Percentiles rank a stretch among this genome's conserved stretches.
These are phyloP conservation scores for Lanius collurio DNA, from an alignment of 2,113 vertebrate species.

Conservation along the genomic window DNA sequence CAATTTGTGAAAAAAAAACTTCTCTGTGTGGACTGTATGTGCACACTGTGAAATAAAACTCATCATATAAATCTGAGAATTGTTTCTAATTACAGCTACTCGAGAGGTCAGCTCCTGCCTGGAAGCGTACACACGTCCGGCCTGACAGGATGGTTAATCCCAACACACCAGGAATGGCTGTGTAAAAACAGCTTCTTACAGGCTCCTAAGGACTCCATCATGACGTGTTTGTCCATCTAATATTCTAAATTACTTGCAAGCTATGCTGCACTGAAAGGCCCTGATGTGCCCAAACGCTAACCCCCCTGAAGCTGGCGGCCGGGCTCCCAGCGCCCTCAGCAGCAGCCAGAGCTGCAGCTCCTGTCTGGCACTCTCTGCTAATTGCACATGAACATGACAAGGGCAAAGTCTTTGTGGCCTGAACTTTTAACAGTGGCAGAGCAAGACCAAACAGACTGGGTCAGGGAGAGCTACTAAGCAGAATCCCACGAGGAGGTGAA, in stretches of 20 bases:
- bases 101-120: conserved; percentile 41
- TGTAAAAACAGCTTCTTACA: conserved; percentile 12
- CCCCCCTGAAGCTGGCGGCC: neutral
- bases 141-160: conserved; percentile 48
- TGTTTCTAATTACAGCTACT: conserved; percentile 47
- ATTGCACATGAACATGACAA: neutral
- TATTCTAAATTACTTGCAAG: neutral
- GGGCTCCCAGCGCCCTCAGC: neutral
- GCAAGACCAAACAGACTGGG: neutral
- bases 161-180: neutral
- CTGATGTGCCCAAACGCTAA: neutral
- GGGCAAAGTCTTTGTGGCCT: neutral
- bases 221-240: neutral
- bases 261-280: neutral
- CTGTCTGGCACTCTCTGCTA: neutral
- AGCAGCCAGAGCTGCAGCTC: neutral
- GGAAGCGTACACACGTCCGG: neutral
- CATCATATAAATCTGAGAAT: conserved; percentile 20
- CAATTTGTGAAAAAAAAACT: neutral
- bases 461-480: neutral
- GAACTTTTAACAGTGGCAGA: neutral
- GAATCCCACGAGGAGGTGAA: neutral
- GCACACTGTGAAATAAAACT: neutral
- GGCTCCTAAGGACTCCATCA: neutral
- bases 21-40: neutral